These are phyloP conservation scores for Ranitomeya variabilis DNA, from an alignment of 2,113 vertebrate genomes.

Conservation along the genomic window DNA sequence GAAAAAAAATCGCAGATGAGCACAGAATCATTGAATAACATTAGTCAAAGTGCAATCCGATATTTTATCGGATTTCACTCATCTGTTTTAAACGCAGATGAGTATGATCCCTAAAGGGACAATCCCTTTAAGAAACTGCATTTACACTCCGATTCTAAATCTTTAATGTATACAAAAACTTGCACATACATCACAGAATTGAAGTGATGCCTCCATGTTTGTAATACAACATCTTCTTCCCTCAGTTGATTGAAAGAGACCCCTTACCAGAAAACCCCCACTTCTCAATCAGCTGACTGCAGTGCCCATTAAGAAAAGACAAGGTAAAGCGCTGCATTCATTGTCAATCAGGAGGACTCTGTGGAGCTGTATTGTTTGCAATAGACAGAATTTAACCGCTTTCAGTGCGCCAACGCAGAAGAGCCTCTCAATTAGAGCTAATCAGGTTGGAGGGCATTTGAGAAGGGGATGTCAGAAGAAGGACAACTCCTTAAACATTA, in stretches of 20 bases:
- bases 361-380: constrained; percentile 2
- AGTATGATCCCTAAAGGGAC: too few species aligned
- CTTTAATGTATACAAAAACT: neutral
- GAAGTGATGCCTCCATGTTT: neutral
- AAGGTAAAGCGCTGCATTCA: constrained; percentile 3
- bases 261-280: neutral
- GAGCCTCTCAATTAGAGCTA: constrained; percentile 21
- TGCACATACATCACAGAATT: neutral
- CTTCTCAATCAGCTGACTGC: neutral
- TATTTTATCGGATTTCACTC: too few species aligned
- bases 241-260: neutral
- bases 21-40: too few species aligned
- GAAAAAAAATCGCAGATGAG: too few species aligned
- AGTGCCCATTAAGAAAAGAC: neutral
- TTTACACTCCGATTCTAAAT: neutral
- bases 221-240: neutral
- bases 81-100: too few species aligned
- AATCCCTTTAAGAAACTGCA: too few species aligned
- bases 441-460: constrained; percentile 15
- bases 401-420: neutral
- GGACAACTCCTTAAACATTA: neutral
- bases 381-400: neutral
- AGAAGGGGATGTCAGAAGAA: constrained; percentile 6
- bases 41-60: too few species aligned
- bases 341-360: neutral